These are phyloP conservation scores for Xanthorhoe designata DNA, from an alignment of 2,888 invertebrate species.

Conservation along the genomic window DNA sequence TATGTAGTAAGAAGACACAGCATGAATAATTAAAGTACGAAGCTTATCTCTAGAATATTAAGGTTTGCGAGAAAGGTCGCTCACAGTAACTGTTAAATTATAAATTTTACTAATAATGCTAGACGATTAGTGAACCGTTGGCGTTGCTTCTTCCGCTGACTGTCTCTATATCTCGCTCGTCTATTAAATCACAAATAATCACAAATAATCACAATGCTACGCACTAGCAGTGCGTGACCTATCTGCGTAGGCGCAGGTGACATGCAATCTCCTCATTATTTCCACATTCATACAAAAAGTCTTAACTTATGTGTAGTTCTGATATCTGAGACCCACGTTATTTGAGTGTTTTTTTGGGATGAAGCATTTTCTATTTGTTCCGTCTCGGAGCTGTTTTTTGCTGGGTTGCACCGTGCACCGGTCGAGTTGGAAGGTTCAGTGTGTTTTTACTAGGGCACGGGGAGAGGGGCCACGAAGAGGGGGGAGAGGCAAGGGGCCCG, in stretches of 20 bases:
- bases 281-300: conserved; percentile 63
- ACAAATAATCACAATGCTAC: conserved; percentile 67
- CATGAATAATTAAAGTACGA: conserved; percentile 66
- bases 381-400: conserved; percentile 77
- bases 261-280: conserved; percentile 74
- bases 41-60: conserved; percentile 55
- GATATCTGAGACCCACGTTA: conserved; percentile 77
- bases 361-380: conserved; percentile 83
- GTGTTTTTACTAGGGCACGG: conserved; percentile 74
- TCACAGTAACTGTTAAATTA: conserved; percentile 50
- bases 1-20: conserved; percentile 52
- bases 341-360: conserved; percentile 71
- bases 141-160: conserved; percentile 74
- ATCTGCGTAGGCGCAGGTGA: conserved; percentile 80
- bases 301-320: conserved; percentile 64
- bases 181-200: conserved; percentile 75
- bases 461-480: conserved; percentile 49
- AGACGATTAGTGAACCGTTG: conserved; percentile 67
- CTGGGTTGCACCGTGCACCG: conserved; percentile 76
- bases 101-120: conserved; percentile 56
- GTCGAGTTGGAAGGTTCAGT: conserved; percentile 76
- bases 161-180: conserved; percentile 68
- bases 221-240: conserved; percentile 67
- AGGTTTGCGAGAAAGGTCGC: conserved; percentile 1
- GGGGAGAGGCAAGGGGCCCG: conserved; percentile 60